Evolutionary conservation across 1,140 invertebrate genomes (phyloP), one percentile per base, ranked within the genome.

Genomic region (Ostrea edulis): DNA sequence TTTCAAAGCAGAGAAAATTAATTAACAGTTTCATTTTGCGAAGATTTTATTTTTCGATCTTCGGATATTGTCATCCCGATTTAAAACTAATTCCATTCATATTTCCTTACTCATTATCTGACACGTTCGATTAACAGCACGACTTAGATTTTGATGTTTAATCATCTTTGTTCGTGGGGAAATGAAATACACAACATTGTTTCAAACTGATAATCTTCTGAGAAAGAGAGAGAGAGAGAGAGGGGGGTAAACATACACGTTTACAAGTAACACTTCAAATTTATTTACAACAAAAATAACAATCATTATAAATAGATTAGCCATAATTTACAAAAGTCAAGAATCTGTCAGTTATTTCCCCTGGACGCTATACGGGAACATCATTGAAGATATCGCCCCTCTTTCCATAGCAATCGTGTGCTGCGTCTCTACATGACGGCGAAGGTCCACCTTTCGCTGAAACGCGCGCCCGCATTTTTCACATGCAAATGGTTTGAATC

Each of bases 401-500:
- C 83, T 85, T 25, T 85, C 86, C 68, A 89, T 85, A 7, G 83
- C 65, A 29, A 89, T 55, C 17, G 97, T 96, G 94, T 99, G 98
- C 92, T 98, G 98, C 53, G 97, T 97, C 94, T 99, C 98, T n/a
- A 97, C 96, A 93, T 99, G 98, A 58, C 98, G 96, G 65, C 98
- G 95, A 14, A 99, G 96, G 83, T 95, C 95, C 2, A 95, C 94
- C 88, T 99, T 99, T 62, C 99, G 96, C 95, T 99, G 98, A 94
- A 99, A 99, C 1, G 98, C 97, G 82, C 98, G 96, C 8, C 97
- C 97, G 95, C 98, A 99, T 1, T 98, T 96, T 91, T 98, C 97
- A 95, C 98, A 99, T 0, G 97, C 97, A 95, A 99, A 99, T 1
- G 98, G 98, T 94, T 99, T 99, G 96, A 98, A 99, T 8, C 98